Base-by-base conservation (phyloP, 2,797 vertebrate genomes). In the Sebastes reedi region DNA sequence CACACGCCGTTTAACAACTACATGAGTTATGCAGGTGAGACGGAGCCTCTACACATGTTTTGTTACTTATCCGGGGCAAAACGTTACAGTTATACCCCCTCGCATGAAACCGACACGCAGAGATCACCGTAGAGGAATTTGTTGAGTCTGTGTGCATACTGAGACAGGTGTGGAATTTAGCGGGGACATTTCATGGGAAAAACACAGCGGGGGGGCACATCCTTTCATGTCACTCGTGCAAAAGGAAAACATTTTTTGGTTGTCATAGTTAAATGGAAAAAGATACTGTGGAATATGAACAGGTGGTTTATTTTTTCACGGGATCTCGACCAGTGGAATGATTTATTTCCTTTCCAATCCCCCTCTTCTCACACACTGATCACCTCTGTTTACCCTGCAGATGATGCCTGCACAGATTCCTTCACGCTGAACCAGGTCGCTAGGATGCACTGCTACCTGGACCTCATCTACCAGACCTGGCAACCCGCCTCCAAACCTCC, bases 381-480 rank as follows among this genome's bases (percentile, higher is more conserved):
- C 11, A 16, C 30, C 18, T n/a, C 4, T 50, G 18, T 24, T 81
- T 67, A 8, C 87, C 60, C 72, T 20, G 46, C 94, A 99, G 99
- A 99, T 1, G 99, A 99, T 27, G 96, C 97, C 93, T 99, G 99
- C 87, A 99, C 98, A 0, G 93, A 99, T 93, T 99, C 98, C 86
- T 99, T 99, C 95, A 99, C 98, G 0, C 95, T 97, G 88, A 99
- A 99, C 95, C 99, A 99, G 92, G 97, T 99, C 67, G 97, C 98
- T 27, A 96, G 98, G 89, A 99, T 99, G 99, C 99, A 99, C 90
- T 99, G 98, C 89, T 99, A 99, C 95, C 89, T 99, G 94, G 98
- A 99, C 89, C 96, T 99, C 1, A 95, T 98, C 77, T 99, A 99
- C 91, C 98, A 98, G 92, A 95, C 96, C 71, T 99, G 99, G 99